Conservation (phyloP, 2,888 invertebrate genomes). For the Yponomeuta evonymella region DNA sequence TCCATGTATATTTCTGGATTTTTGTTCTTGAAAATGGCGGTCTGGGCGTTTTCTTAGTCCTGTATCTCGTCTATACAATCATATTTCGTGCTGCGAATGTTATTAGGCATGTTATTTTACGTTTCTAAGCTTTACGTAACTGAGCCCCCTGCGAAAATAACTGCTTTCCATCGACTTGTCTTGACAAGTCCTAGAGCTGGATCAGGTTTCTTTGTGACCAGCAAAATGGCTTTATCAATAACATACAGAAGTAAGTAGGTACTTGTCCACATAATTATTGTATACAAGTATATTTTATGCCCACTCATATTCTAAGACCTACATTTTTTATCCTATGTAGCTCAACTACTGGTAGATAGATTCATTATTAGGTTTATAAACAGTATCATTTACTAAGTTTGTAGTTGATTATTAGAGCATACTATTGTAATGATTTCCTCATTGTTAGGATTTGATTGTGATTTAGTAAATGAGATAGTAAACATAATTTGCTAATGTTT, state of each 20-base stretch:
- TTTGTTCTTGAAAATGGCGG: conserved; percentile 59
- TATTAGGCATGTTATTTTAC: conserved; percentile 2
- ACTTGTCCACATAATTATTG: too few relatives aligned
- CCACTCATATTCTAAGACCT: too few relatives aligned
- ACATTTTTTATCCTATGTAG: too few relatives aligned
- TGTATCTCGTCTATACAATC: background rate
- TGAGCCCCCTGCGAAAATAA: background rate
- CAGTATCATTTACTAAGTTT: too few relatives aligned
- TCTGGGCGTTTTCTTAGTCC: conserved; percentile 41
- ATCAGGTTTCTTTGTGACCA: conserved; percentile 13
- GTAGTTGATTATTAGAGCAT: too few relatives aligned
- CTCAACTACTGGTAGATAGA: too few relatives aligned
- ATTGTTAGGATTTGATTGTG: too few relatives aligned
- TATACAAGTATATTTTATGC: too few relatives aligned
- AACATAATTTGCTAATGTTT: too few relatives aligned
- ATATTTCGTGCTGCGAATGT: conserved; percentile 5
- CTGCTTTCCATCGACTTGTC: background rate
- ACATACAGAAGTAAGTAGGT: background rate
- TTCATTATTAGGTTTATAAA: too few relatives aligned
- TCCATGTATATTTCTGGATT: conserved; percentile 56
- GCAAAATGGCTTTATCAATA: conserved; percentile 8
- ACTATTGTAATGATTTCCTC: too few relatives aligned
- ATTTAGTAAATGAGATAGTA: too few relatives aligned
- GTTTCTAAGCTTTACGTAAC: conserved; percentile 8
- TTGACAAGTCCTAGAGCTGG: background rate